A percentile compares a stretch with the other conserved stretches of the same genome.
These are phyloP conservation scores for Serranochromis macrocephalus DNA, from an alignment of 2,113 vertebrate species.

Conservation along the genomic window DNA sequence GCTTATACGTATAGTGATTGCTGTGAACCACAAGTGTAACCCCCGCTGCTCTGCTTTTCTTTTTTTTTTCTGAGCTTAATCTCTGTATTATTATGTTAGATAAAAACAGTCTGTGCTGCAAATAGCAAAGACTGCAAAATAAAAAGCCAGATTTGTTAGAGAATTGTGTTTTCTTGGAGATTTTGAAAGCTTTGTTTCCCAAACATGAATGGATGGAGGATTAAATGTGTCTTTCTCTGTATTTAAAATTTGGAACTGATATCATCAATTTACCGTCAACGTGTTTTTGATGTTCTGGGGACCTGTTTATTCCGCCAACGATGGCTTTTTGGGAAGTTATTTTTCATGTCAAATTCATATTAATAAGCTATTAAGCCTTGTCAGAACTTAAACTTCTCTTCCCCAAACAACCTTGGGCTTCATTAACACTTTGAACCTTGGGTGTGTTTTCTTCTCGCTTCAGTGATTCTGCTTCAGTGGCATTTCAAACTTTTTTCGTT, in stretches of 20 bases:
- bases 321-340: neutral
- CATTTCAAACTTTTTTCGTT: neutral
- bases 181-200: neutral
- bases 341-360: slow-evolving; percentile 19
- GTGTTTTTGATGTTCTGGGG: neutral
- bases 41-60: slow-evolving; percentile 37
- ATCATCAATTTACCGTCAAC: neutral
- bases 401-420: slow-evolving; percentile 38
- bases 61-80: slow-evolving; percentile 11
- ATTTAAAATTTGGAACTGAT: neutral
- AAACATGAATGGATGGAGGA: neutral
- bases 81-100: slow-evolving; percentile 41
- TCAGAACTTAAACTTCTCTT: slow-evolving; percentile 18
- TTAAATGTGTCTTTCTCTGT: neutral
- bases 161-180: neutral
- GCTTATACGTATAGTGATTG: slow-evolving; percentile 44
- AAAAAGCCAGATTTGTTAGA: neutral
- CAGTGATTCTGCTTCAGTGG: neutral
- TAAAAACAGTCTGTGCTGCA: neutral
- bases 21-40: slow-evolving; percentile 28
- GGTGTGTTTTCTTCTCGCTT: slow-evolving; percentile 18
- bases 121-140: neutral
- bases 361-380: slow-evolving; percentile 20
- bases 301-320: neutral
- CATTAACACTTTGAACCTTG: slow-evolving; percentile 32